Base-by-base conservation (phyloP, 2,797 vertebrate genomes). In the Paguma larvata region DNA sequence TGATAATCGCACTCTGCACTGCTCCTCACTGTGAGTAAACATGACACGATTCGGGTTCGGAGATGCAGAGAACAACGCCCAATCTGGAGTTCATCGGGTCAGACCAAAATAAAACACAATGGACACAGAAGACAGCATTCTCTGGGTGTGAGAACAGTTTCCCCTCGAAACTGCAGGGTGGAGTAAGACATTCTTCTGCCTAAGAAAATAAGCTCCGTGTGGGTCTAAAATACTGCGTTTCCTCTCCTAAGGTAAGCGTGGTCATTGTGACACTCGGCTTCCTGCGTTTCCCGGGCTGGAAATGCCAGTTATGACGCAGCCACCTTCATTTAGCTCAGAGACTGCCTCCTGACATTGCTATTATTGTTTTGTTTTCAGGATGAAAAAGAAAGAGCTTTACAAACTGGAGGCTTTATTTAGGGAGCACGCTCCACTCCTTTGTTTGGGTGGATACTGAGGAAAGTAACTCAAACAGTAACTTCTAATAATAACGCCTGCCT, bases 1-100 rank as follows among this genome's bases (percentile, higher is more conserved):
- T 96, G 86, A 91, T 97, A 90, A 92, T 23, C 88, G 90, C 95
- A 93, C 18, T 97, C 95, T 90, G 97, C 93, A 97, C 97, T 98
- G 89, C 96, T 89, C 89, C 92, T 91, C 85, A 77, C 93, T 95
- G 93, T 97, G 79, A 68, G 19, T 70, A 84, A 93, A 77, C 13
- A 67, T 23, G 46, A 79, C n/a, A 75, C 83, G 95, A 53, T 63
- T 78, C 78, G 70, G 41, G 38, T 80, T 93, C 79, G 78, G 80
- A 87, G 46, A 86, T 10, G 70, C 63, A 70, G 97, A 91, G 87
- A 53, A 75, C 41, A 75, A 27, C 7, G 8, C 63, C 62, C 89
- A 84, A 90, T 87, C 86, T 94, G 70, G 56, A 92, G 93, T 90
- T 97, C 95, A 96, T 83, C 41, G 14, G 93, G 90, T 97, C 92